These are phyloP conservation scores for Hippasteria phrygiana DNA, from an alignment of 53 echinoderm and acorn worm genomes.

Conservation along the genomic window DNA sequence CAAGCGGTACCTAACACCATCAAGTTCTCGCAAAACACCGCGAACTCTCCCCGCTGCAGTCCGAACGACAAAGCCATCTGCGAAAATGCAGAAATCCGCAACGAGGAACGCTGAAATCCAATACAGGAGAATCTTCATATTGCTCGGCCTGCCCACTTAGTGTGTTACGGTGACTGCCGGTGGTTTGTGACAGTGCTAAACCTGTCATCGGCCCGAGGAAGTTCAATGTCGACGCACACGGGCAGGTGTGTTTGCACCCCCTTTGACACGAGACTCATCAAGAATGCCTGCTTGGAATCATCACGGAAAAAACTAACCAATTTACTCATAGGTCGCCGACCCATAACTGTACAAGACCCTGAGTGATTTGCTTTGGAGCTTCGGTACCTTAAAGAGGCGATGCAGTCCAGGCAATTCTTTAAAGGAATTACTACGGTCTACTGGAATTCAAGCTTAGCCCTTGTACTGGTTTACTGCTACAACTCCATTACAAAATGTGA, in stretches of 20 bases:
- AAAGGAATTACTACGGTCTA: too few species aligned
- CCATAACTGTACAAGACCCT: background rate
- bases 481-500: too few species aligned
- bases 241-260: background rate
- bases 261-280: background rate
- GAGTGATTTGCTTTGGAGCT: background rate
- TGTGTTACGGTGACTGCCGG: background rate
- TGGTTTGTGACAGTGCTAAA: background rate
- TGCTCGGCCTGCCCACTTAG: background rate
- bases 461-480: too few species aligned
- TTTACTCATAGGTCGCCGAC: background rate
- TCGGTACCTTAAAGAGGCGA: background rate
- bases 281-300: background rate
- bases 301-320: background rate
- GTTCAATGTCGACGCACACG: background rate
- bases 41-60: conserved; percentile 15
- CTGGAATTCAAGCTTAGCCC: too few species aligned
- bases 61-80: background rate
- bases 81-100: background rate
- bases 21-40: background rate
- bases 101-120: background rate
- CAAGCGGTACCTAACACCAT: background rate
- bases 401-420: background rate
- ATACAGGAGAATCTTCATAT: background rate
- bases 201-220: background rate